Conservation (phyloP, 1,140 invertebrate genomes). For the Acromyrmex echinatior region DNA sequence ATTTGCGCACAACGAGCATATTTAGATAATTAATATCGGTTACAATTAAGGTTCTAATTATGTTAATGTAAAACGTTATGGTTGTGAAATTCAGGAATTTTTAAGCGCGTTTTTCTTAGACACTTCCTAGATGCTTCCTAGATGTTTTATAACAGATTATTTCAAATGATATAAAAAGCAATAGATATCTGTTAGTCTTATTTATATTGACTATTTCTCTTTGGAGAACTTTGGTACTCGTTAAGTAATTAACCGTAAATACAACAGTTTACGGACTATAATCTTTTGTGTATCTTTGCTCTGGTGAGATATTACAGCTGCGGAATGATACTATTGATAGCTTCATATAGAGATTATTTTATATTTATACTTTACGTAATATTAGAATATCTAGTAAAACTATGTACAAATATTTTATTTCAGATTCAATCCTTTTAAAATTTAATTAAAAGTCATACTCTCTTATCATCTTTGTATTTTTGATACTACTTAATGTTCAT, state of each 20-base stretch:
- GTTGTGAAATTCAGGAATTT: not conserved
- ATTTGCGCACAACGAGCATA: not conserved
- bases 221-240: not conserved
- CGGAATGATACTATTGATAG: no score
- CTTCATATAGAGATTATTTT: not conserved
- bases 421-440: not conserved
- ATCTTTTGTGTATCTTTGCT: not conserved
- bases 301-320: no score
- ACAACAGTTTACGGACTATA: not conserved
- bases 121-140: not conserved
- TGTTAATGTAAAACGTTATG: not conserved
- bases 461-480: not conserved
- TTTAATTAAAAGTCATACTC: not conserved
- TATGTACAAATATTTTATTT: not conserved
- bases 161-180: not conserved
- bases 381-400: not conserved
- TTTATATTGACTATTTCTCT: not conserved
- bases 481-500: not conserved
- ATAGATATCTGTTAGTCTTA: not conserved
- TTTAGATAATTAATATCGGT: not conserved
- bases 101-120: not conserved
- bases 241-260: not conserved
- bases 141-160: not conserved
- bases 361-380: not conserved
- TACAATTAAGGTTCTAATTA: not conserved